Percentiles rank a stretch among this genome's conserved stretches.
These are phyloP conservation scores for Dromococcyx pavoninus DNA, from an alignment of 2,797 vertebrate species.

Conservation along the genomic window DNA sequence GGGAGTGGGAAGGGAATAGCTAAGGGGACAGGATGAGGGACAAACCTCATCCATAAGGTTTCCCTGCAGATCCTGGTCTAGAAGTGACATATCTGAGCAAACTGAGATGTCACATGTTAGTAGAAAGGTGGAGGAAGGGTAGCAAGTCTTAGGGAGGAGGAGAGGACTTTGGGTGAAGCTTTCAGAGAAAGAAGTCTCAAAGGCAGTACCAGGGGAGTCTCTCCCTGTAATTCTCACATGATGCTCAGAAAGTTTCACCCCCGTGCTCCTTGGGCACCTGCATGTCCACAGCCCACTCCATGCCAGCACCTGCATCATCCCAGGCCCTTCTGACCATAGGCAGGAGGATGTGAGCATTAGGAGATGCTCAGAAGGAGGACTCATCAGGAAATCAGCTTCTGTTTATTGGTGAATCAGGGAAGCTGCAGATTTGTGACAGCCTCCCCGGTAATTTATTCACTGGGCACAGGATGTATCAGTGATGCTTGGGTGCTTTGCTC, in stretches of 20 bases:
- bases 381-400: constrained; percentile 16
- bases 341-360: background rate
- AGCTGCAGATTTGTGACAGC: background rate
- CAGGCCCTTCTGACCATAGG: background rate
- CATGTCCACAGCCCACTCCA: background rate
- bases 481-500: background rate
- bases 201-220: background rate
- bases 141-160: background rate
- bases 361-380: background rate
- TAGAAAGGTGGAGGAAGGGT: background rate
- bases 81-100: background rate
- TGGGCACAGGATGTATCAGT: background rate
- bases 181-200: background rate
- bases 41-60: background rate
- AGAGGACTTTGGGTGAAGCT: background rate
- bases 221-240: background rate
- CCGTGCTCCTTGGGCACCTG: no score
- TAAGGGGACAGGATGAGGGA: background rate
- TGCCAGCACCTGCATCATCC: background rate
- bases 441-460: background rate
- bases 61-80: background rate
- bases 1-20: background rate
- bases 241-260: background rate
- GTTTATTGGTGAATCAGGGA: constrained; percentile 45
- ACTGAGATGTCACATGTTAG: accelerated